Base-by-base conservation (phyloP, 2,888 invertebrate species). In the Linhomoeus sp. region DNA sequence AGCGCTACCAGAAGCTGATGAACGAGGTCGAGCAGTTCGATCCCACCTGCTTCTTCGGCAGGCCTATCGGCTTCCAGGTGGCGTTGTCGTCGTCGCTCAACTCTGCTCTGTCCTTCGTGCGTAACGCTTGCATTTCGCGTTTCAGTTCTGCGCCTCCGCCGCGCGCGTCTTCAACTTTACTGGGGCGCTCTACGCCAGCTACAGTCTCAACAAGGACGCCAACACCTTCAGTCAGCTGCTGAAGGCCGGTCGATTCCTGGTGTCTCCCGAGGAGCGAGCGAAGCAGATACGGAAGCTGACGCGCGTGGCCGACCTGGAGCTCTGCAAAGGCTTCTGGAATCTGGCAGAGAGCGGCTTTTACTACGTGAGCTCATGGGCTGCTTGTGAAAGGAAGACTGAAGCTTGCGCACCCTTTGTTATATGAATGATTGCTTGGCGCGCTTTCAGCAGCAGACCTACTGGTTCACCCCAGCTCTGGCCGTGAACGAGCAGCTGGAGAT, bases 11-110 rank as follows among this genome's bases (percentile, higher is more conserved):
- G n/a, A 29, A 29, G 33, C 17, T 33, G 43, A 43, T 43, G 43
- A 3, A n/a, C 9, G 2, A 19, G 2, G n/a, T 81, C 5, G 80
- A 82, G 57, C 77, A 76, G 47, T 77, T 92, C 49, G 84, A 87
- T 70, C 85, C 86, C 67, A 83, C 84, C 69, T 82, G 82, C 61
- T 94, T 92, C 67, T 92, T 88, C 68, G 92, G 90, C 19, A 73
- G 88, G 53, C 81, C 81, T 64, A 71, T 88, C 51, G 92, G 87
- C 17, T 90, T 92, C 71, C 90, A 92, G 75, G 84, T 83, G 15
- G 12, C 7, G 7, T 29, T 5, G 5, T 29, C 12, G n/a, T n/a
- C n/a, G n/a, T n/a, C n/a, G n/a, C n/a, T n/a, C n/a, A n/a, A n/a
- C n/a, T n/a, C n/a, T n/a, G n/a, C n/a, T n/a, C n/a, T n/a, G n/a